A percentile compares a stretch with the other conserved stretches of the same genome.
Evolutionary conservation across 2,113 vertebrate species (phyloP).

Genomic region (Ursus arctos): DNA sequence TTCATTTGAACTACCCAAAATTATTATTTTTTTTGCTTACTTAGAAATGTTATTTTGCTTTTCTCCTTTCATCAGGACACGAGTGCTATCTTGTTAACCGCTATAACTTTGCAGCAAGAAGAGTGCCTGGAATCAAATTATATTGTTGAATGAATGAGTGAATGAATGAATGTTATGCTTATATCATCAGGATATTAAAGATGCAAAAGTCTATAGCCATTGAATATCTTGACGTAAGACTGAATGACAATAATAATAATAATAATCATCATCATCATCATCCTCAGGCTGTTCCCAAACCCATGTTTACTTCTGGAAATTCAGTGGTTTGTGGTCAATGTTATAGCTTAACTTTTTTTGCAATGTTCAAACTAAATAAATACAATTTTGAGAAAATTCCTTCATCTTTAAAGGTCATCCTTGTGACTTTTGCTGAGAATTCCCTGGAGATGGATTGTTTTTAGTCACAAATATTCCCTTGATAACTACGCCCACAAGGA

Average conservation of each 20-base stretch:
- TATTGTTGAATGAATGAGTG: neutral
- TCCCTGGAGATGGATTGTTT: neutral
- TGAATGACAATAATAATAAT: neutral
- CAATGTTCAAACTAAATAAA: neutral
- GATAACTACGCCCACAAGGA: neutral
- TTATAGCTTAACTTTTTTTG: neutral
- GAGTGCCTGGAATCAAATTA: neutral
- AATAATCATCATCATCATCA: neutral
- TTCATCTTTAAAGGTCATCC: neutral
- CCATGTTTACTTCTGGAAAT: neutral
- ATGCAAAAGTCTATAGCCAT: neutral
- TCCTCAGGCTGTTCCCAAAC: neutral
- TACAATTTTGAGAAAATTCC: too few species aligned
- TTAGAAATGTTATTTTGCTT: neutral
- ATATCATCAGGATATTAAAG: neutral
- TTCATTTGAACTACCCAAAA: neutral
- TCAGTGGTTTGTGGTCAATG: neutral
- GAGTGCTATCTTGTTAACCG: neutral
- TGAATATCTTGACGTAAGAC: neutral
- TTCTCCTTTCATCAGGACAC: neutral
- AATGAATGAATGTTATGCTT: neutral
- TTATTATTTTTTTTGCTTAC: neutral
- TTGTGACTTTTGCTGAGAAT: neutral
- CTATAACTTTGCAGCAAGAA: neutral
- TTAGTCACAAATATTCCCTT: neutral